These are phyloP conservation scores for Rhinoraja longicauda DNA, from an alignment of 2,797 vertebrate species.

Conservation along the genomic window DNA sequence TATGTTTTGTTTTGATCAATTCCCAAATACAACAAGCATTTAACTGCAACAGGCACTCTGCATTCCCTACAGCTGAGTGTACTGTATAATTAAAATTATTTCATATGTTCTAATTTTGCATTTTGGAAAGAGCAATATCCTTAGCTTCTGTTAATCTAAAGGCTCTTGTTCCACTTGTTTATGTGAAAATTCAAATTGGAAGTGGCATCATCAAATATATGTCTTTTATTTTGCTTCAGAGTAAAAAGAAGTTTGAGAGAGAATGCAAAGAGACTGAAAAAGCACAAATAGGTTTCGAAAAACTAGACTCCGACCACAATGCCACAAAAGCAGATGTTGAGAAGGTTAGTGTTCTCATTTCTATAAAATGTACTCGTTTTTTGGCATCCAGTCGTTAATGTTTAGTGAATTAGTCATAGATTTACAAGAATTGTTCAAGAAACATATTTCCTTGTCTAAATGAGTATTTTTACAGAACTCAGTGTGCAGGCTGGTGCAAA, in stretches of 20 bases:
- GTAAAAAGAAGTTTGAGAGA: slow-evolving; percentile 97
- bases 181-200: not conserved
- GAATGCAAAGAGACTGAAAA: slow-evolving; percentile 96
- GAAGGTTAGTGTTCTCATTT: slow-evolving; percentile 65
- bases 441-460: not conserved
- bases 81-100: not conserved
- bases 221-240: slow-evolving; percentile 57
- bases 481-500: not conserved
- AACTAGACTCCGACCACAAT: slow-evolving; percentile 88
- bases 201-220: not conserved
- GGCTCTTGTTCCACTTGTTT: not conserved
- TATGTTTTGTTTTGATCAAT: too few relatives aligned
- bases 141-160: not conserved
- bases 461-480: not conserved
- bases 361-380: not conserved
- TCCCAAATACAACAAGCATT: too few relatives aligned
- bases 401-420: not conserved
- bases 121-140: slow-evolving; percentile 39
- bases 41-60: too few relatives aligned
- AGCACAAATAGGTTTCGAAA: slow-evolving; percentile 82
- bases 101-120: slow-evolving; percentile 43
- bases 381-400: too few relatives aligned
- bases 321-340: slow-evolving; percentile 97
- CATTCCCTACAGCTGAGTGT: too few relatives aligned
- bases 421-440: not conserved